Percentiles rank a stretch among this genome's conserved stretches.
Conservation (phyloP, 1,140 invertebrate genomes). For the Pachyrhynchus sulphureomaculatus region DNA sequence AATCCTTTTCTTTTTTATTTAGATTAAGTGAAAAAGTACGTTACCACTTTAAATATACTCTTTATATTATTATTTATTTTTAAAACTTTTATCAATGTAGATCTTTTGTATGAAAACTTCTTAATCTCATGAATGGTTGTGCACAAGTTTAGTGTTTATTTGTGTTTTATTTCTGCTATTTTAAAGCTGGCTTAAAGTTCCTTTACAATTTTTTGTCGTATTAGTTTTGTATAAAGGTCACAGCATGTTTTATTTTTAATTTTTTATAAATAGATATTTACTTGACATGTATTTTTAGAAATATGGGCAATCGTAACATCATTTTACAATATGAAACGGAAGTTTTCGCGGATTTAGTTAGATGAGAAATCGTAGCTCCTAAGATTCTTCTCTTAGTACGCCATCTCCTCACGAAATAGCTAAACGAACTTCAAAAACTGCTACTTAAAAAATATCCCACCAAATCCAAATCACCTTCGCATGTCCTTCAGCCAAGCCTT, state of each 20-base stretch:
- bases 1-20: slow-evolving; percentile 6
- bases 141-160: slow-evolving; percentile 26
- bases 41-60: slow-evolving; percentile 43
- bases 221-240: not conserved
- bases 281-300: no score
- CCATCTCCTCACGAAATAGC: no score
- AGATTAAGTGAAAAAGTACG: slow-evolving; percentile 41
- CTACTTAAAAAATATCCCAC: no score
- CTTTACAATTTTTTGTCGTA: slow-evolving; percentile 26
- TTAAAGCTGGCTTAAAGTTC: slow-evolving; percentile 40
- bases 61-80: slow-evolving; percentile 19
- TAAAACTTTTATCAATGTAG: not conserved
- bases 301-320: no score
- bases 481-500: no score
- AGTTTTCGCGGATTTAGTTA: no score
- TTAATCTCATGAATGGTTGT: slow-evolving; percentile 33
- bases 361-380: no score
- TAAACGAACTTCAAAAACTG: no score
- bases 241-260: not conserved
- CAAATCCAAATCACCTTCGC: no score
- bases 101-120: slow-evolving; percentile 1
- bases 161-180: slow-evolving; percentile 31
- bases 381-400: no score
- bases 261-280: not conserved
- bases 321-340: no score